These are phyloP conservation scores for Rhynchonycteris naso DNA, from an alignment of 2,797 vertebrate genomes.

Conservation along the genomic window DNA sequence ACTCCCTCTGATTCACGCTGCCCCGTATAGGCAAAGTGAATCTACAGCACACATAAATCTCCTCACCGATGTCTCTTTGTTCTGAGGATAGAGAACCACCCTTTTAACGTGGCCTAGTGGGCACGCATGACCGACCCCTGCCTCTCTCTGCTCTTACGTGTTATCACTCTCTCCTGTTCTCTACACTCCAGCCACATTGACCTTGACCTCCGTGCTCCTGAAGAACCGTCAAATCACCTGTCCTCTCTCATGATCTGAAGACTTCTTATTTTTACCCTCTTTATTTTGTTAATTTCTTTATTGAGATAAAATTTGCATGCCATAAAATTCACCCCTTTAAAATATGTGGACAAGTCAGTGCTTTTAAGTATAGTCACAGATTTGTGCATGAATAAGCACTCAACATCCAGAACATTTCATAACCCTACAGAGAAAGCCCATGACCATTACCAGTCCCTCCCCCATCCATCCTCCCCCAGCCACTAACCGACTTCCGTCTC, in stretches of 20 bases:
- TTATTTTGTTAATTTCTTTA: neutral
- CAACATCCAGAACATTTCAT: neutral
- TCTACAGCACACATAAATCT: neutral
- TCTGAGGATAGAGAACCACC: neutral
- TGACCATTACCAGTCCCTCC: too few species aligned
- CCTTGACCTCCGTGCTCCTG: neutral
- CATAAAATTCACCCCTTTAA: neutral
- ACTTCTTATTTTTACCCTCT: neutral
- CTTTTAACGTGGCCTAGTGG: neutral
- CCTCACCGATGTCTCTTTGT: neutral
- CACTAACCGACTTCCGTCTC: neutral
- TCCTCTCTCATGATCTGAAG: neutral
- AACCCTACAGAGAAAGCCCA: neutral
- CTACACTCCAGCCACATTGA: neutral
- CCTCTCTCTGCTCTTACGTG: neutral
- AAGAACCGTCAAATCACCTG: neutral
- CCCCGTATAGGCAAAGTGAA: neutral
- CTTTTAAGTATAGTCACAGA: neutral
- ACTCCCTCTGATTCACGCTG: neutral
- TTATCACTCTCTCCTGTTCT: rapidly evolving
- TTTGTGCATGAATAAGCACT: neutral
- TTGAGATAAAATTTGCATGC: neutral
- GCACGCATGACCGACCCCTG: too few species aligned
- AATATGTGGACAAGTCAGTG: neutral
- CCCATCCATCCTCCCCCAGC: neutral